These are phyloP conservation scores for Ochotona princeps DNA, from an alignment of 2,113 vertebrate genomes.

Conservation along the genomic window DNA sequence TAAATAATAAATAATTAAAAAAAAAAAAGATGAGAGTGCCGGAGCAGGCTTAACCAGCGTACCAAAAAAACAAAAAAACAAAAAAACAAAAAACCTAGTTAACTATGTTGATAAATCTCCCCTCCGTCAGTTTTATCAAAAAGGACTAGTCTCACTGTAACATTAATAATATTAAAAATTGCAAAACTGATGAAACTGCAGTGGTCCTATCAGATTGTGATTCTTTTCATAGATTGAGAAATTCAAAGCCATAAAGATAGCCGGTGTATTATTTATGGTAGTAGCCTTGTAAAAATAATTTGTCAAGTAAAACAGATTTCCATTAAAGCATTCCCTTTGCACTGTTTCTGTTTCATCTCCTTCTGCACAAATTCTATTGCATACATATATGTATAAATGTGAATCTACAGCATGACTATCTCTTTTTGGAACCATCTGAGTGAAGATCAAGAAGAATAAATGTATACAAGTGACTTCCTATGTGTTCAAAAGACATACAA, in stretches of 20 bases:
- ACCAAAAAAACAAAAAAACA: too few species aligned
- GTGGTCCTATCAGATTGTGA: background rate
- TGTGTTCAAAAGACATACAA: background rate
- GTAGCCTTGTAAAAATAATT: background rate
- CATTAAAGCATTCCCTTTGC: background rate
- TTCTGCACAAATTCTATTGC: background rate
- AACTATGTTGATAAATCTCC: background rate
- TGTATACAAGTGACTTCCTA: background rate
- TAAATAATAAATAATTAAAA: too few species aligned
- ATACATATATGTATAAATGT: background rate
- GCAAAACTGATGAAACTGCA: background rate
- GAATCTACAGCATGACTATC: background rate
- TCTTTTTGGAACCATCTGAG: background rate
- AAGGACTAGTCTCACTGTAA: background rate
- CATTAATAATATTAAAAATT: background rate
- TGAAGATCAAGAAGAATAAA: slow-evolving; percentile 8
- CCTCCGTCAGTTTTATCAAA: background rate
- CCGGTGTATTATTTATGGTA: background rate
- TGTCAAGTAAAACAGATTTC: background rate
- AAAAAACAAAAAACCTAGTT: background rate
- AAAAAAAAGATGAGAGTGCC: too few species aligned
- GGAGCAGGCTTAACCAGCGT: too few species aligned
- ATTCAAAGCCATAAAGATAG: background rate
- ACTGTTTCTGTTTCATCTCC: background rate
- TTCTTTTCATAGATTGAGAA: background rate